Percentiles rank a stretch among this genome's conserved stretches.
phyloP scores from a whole-genome alignment of 1,140 invertebrate genomes.

The Anoplolepis gracilipes region DNA sequence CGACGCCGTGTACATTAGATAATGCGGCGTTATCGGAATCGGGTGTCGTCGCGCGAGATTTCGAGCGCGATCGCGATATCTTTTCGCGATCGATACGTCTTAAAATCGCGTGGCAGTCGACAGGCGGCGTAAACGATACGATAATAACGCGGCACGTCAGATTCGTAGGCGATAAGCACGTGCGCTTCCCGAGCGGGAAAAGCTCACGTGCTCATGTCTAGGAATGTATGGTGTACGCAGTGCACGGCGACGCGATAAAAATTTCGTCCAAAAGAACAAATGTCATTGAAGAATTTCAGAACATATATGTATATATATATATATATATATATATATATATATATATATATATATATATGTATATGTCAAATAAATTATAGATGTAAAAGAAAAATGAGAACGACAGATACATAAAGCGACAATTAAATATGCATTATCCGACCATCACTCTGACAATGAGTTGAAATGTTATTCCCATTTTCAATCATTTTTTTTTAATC shows the following conservation, averaged over 20 bases:
- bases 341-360: no score
- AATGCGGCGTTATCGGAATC: constrained; percentile 16
- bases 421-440: not conserved
- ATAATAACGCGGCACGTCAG: constrained; percentile 44
- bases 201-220: constrained; percentile 3
- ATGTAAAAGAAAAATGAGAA: not conserved
- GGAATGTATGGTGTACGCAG: not conserved
- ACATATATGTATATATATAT: not conserved
- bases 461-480: no score
- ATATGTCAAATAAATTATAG: not conserved
- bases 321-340: no score
- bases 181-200: constrained; percentile 11
- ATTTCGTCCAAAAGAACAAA: not conserved
- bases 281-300: not conserved
- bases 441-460: no score
- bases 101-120: constrained; percentile 28
- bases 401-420: not conserved
- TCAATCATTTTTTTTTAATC: no score
- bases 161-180: constrained; percentile 41
- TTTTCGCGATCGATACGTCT: constrained; percentile 48
- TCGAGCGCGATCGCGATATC: constrained; percentile 4
- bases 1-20: not conserved
- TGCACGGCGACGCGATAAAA: not conserved
- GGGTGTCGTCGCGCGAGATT: constrained; percentile 5
- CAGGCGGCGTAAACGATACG: constrained; percentile 20